Base-by-base conservation (phyloP, 1,140 invertebrate species). In the Calephelis virginiensis region DNA sequence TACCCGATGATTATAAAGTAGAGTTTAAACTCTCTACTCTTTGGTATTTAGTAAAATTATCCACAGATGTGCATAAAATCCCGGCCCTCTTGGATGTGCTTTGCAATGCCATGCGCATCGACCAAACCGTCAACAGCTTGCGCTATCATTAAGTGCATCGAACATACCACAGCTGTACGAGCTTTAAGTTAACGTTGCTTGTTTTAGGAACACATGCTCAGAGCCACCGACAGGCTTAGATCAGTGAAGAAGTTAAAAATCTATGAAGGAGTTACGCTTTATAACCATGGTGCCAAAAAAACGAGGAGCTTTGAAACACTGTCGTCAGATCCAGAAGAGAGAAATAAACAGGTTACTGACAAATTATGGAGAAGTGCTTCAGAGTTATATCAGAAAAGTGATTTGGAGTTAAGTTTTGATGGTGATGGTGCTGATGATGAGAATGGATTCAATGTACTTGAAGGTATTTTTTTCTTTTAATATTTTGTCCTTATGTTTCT, bases 121-220 rank as follows among this genome's bases (percentile, higher is more conserved):
- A 28, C 28, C 28, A 28, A 28, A 28, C 28, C 28, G 2, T 4
- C 28, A 17, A 1, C 17, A 28, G 28, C 28, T 4, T 28, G 28
- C 28, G 28, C 28, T 28, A 28, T 28, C 28, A 28, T 28, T 28
- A 28, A 28, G 28, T 28, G 28, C 28, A 28, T 4, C 28, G 28
- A 28, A 28, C 28, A 28, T 28, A 28, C 2, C 28, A 28, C 28
- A 28, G 28, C 5, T 28, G 28, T 28, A 28, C 28, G 28, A 28
- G 28, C 28, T 28, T 4, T 28, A 28, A 28, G 28, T 28, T 28
- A 28, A 28, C 28, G 28, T 28, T 28, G 28, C 28, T 28, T 75
- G 77, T 77, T 63, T 45, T 74, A 90, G 88, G 88, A 90, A 75
- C 78, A 89, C 43, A 85, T 82, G 6, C 68, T 87, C 0, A 83